A percentile compares a stretch with the other conserved stretches of the same genome.
phyloP scores from a whole-genome alignment of 2,797 vertebrate genomes.

The Lithobates sylvaticus region DNA sequence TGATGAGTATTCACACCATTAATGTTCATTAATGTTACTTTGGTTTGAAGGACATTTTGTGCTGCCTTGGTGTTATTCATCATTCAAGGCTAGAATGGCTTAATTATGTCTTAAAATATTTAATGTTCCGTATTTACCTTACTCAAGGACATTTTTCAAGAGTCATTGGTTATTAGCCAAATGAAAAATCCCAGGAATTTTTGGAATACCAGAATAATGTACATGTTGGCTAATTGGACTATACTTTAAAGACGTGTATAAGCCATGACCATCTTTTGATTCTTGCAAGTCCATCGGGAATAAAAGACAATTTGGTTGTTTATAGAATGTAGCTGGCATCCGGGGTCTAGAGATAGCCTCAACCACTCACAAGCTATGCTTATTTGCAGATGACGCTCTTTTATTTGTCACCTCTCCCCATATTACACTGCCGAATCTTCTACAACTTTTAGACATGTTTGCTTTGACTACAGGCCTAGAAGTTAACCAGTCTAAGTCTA shows the following conservation, averaged over 20 bases:
- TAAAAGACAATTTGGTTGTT: too few species aligned
- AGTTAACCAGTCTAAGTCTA: too few species aligned
- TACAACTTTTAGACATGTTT: too few species aligned
- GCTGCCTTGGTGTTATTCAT: constrained; percentile 11
- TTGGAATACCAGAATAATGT: not conserved
- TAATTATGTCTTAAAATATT: constrained; percentile 22
- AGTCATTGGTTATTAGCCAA: constrained; percentile 17
- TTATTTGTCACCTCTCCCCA: too few species aligned
- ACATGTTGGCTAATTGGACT: not conserved
- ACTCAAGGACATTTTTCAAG: constrained; percentile 24
- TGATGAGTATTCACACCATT: not conserved
- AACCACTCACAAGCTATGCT: too few species aligned
- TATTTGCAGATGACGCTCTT: too few species aligned
- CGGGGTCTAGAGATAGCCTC: too few species aligned
- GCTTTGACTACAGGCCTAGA: too few species aligned
- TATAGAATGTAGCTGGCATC: too few species aligned
- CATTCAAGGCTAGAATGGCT: constrained; percentile 11
- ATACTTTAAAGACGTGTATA: not conserved
- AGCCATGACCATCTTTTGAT: not conserved
- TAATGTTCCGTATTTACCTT: constrained; percentile 4
- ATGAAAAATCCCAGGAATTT: not conserved
- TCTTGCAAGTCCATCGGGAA: too few species aligned
- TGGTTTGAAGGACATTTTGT: constrained; percentile 19
- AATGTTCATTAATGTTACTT: constrained; percentile 2
- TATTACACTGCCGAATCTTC: too few species aligned